Base-by-base conservation (phyloP, 2,888 invertebrate species). In the Cyclophora punctaria region DNA sequence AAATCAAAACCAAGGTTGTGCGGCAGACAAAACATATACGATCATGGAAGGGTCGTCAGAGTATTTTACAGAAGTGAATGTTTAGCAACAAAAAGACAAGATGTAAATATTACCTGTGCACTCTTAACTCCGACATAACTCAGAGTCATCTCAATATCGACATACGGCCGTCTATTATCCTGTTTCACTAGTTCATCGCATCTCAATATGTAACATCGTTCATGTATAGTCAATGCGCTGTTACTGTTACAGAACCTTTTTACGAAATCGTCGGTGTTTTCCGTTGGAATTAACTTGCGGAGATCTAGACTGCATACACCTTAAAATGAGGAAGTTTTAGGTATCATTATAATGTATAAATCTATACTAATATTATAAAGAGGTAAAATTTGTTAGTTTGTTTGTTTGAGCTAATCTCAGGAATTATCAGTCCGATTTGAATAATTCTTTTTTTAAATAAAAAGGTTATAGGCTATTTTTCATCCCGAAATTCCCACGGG, bases 281-380 rank as follows among this genome's bases (percentile, higher is more conserved):
- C 82, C 0, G 83, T 80, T 0, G 89, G 82, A 1, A 91, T 69
- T 33, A 91, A 64, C 44, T 90, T 82, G 33, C 86, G 80, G 1
- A 91, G 79, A 57, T 91, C 89, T 64, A 91, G 70, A 62, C 90
- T 86, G 73, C 85, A 86, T 37, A 87, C 75, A 5, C 88, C 89
- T 89, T 37, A 47, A n/a, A 20, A 40, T 40, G 35, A n/a, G 35
- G 43, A 7, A 5, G 20, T 48, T 35, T 20, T 20, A 2, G 2
- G 20, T 20, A 20, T 20, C 20, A 20, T 20, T 20, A 20, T n/a
- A n/a, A n/a, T n/a, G n/a, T n/a, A n/a, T n/a, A n/a, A n/a, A n/a
- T 20, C 20, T 20, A 20, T 20, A 20, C 20, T 20, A 20, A 20
- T 20, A 20, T 20, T 20, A 20, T 20, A 20, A 20, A 20, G 20